Base-by-base conservation (phyloP, 2,888 invertebrate genomes). In the Artemia sp. region DNA sequence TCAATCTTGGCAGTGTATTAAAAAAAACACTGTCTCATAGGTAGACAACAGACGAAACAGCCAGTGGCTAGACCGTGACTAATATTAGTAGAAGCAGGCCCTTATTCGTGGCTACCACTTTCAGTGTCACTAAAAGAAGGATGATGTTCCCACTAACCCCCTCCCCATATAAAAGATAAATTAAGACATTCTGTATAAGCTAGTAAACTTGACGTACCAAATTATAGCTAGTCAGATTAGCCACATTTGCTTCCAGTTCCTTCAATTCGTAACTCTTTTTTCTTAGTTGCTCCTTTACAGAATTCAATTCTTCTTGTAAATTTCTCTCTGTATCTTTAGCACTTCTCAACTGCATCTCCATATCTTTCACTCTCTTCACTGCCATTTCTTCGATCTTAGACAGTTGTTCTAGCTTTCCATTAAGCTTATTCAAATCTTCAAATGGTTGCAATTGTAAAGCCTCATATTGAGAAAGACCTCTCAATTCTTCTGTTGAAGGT, bases 311-410 rank as follows among this genome's bases (percentile, higher is more conserved):
- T 58, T 58, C 64, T 24, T 24, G n/a, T 24, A 58, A 2, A 24
- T 58, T n/a, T 24, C 24, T 58, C 64, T 58, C 64, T 58, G 64
- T 24, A 58, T 58, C 64, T 24, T 10, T 58, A 9, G 64, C 64
- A 10, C 14, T 24, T 58, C 24, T 58, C 64, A 58, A 24, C 11
- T 58, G 64, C 64, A 58, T 8, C 64, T 58, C 64, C 14, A n/a
- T 58, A 24, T 58, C 64, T 24, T 24, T 58, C 12, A 58, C 64
- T 58, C 64, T n/a, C 64, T 58, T 58, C 8, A 58, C 24, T 9
- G 64, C 24, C 11, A 58, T 8, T 24, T 58, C 64, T 58, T 58
- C 12, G 24, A 58, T 58, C 64, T 58, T 58, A 24, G 64, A 58
- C 10, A 58, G 64, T 24, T 58, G 64, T 24, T 58, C 64, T 24